phyloP scores from a whole-genome alignment of 2,797 vertebrate species.

The Syngnathus rostellatus region DNA sequence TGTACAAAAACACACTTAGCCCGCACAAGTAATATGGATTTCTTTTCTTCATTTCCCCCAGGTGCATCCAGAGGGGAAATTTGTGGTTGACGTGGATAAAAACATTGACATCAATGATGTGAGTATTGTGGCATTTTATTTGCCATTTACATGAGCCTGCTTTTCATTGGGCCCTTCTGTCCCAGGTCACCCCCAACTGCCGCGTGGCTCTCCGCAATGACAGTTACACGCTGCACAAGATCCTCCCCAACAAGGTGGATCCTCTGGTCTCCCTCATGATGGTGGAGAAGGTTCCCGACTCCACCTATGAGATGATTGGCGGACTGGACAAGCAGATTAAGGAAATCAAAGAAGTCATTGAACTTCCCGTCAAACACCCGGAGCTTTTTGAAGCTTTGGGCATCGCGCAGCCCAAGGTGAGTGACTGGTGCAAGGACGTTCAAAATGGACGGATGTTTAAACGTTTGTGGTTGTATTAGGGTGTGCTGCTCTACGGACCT shows the following conservation, averaged over 20 bases:
- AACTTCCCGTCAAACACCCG: slow-evolving; percentile 94
- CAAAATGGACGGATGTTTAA: not conserved
- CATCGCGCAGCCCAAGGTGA: slow-evolving; percentile 94
- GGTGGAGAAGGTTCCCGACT: slow-evolving; percentile 98
- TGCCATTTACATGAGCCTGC: not conserved
- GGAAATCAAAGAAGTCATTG: slow-evolving; percentile 98
- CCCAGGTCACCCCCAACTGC: slow-evolving; percentile 93
- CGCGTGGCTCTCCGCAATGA: slow-evolving; percentile 93
- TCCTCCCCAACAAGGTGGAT: slow-evolving; percentile 97
- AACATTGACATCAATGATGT: slow-evolving; percentile 99
- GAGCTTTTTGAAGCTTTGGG: slow-evolving; percentile 96
- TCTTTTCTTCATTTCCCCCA: slow-evolving; percentile 36
- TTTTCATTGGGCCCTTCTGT: not conserved
- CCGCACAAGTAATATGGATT: not conserved
- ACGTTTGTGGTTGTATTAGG: slow-evolving; percentile 57
- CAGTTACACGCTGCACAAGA: slow-evolving; percentile 98
- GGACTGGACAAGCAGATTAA: slow-evolving; percentile 98
- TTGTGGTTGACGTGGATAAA: slow-evolving; percentile 97
- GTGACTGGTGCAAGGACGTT: slow-evolving; percentile 8
- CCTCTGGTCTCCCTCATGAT: slow-evolving; percentile 98
- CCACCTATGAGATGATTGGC: slow-evolving; percentile 98
- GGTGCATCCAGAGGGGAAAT: slow-evolving; percentile 97
- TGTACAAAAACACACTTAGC: not conserved
- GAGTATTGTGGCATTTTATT: slow-evolving; percentile 49
- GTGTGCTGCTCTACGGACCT: slow-evolving; percentile 91